Percentiles rank a stretch among this genome's conserved stretches.
Conservation (phyloP, 1,140 invertebrate genomes). For the honey bee (Apis mellifera) region DNA sequence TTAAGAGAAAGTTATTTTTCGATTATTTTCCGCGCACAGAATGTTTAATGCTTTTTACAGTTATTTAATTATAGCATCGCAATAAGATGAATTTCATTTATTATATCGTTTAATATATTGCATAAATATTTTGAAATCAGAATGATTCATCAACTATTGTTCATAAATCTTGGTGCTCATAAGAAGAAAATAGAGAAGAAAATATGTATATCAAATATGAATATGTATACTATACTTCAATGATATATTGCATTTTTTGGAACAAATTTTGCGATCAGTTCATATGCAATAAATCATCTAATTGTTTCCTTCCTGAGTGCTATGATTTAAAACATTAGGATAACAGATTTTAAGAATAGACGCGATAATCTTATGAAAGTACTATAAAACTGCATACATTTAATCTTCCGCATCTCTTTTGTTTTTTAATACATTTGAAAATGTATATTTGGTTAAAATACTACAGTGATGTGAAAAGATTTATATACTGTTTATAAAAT, state of each 20-base stretch:
- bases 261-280: background rate
- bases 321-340: background rate
- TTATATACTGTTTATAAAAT: slow-evolving; percentile 12
- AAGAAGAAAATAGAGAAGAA: background rate
- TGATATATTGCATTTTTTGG: slow-evolving; percentile 6
- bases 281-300: background rate
- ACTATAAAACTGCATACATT: background rate
- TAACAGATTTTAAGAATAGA: background rate
- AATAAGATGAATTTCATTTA: slow-evolving; percentile 18
- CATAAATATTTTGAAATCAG: background rate
- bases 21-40: slow-evolving; percentile 8
- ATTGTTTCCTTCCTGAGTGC: background rate
- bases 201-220: background rate
- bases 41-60: slow-evolving; percentile 21
- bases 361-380: background rate
- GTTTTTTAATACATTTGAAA: background rate
- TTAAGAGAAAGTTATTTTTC: slow-evolving; percentile 10
- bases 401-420: background rate
- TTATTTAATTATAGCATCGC: slow-evolving; percentile 17
- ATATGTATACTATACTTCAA: background rate
- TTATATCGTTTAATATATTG: slow-evolving; percentile 14
- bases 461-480: background rate
- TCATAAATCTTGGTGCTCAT: background rate
- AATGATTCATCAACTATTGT: background rate
- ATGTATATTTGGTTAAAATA: background rate